A percentile compares a stretch with the other conserved stretches of the same genome.
Evolutionary conservation across 2,888 invertebrate species (phyloP).

Genomic region (Eupithecia insigniata): DNA sequence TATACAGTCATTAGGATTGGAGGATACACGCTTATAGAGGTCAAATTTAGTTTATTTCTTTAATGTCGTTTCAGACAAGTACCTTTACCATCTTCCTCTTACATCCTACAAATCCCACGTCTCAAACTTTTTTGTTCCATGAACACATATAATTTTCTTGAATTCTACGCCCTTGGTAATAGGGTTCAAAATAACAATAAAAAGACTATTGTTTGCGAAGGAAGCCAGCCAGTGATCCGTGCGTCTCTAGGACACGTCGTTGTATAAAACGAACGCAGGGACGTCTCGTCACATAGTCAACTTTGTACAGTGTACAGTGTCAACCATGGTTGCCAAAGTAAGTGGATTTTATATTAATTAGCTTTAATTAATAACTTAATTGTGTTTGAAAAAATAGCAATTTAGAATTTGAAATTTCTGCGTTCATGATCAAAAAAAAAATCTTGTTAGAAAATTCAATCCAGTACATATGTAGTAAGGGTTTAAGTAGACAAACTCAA

Average conservation of each 20-base stretch:
- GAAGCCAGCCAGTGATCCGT: slow-evolving; percentile 71
- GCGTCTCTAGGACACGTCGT: slow-evolving; percentile 65
- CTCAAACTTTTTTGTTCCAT: background rate
- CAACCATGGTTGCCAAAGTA: slow-evolving; percentile 33
- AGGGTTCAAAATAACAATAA: slow-evolving; percentile 3
- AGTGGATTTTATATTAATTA: slow-evolving; percentile 25
- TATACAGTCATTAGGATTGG: too few species aligned
- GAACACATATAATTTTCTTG: background rate
- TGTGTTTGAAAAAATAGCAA: background rate
- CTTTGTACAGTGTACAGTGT: slow-evolving; percentile 12
- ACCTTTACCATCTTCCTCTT: background rate
- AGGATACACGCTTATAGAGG: background rate
- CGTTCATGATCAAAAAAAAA: background rate
- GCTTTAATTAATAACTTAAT: slow-evolving; percentile 8
- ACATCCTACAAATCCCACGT: background rate
- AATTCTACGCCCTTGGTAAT: background rate
- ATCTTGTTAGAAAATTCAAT: background rate
- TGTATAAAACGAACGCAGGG: slow-evolving; percentile 63
- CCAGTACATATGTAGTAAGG: background rate
- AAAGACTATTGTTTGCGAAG: slow-evolving; percentile 50
- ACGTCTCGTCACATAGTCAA: slow-evolving; percentile 18
- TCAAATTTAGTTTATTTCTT: background rate
- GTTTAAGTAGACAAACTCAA: background rate
- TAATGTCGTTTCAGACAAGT: background rate
- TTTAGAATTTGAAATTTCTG: background rate